Conservation (phyloP, 2,888 invertebrate genomes). For the Gasteruption jaculator region DNA sequence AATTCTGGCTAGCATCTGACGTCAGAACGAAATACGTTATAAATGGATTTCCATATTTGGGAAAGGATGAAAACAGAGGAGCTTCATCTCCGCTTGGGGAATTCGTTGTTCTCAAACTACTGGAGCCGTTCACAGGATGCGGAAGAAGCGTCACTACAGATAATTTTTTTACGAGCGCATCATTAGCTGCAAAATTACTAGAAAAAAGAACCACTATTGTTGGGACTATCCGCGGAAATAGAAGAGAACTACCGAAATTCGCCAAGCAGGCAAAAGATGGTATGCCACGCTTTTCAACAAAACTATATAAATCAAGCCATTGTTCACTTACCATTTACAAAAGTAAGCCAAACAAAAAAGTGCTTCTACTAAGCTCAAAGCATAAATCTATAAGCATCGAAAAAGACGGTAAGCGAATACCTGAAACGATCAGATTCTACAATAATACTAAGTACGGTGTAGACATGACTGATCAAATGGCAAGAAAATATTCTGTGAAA, state of each 20-base stretch:
- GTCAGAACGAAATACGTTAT: constrained; percentile 20
- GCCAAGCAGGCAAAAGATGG: constrained; percentile 22
- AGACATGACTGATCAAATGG: constrained; percentile 30
- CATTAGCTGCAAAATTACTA: constrained; percentile 24
- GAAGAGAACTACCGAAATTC: constrained; percentile 21
- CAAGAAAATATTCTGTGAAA: constrained; percentile 30
- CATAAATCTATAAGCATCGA: constrained; percentile 28
- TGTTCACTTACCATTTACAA: constrained; percentile 29
- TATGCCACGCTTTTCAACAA: constrained; percentile 24
- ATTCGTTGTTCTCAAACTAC: constrained; percentile 27
- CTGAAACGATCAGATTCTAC: constrained; percentile 25
- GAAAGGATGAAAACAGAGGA: constrained; percentile 22
- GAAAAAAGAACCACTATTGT: constrained; percentile 27
- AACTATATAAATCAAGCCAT: constrained; percentile 19
- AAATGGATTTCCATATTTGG: constrained; percentile 23
- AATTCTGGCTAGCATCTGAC: constrained; percentile 22
- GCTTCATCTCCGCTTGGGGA: constrained; percentile 22
- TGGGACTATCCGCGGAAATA: constrained; percentile 26
- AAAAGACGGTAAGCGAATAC: constrained; percentile 22
- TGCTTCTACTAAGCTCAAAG: constrained; percentile 25
- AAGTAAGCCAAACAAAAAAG: constrained; percentile 29
- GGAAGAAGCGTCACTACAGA: constrained; percentile 27
- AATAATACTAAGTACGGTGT: constrained; percentile 25
- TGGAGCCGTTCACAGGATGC: constrained; percentile 24
- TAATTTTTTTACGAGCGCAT: constrained; percentile 26